Percentiles rank a stretch among this genome's conserved stretches.
Evolutionary conservation across 2,888 invertebrate genomes (phyloP).

Genomic region (Melinaea marsaeus): DNA sequence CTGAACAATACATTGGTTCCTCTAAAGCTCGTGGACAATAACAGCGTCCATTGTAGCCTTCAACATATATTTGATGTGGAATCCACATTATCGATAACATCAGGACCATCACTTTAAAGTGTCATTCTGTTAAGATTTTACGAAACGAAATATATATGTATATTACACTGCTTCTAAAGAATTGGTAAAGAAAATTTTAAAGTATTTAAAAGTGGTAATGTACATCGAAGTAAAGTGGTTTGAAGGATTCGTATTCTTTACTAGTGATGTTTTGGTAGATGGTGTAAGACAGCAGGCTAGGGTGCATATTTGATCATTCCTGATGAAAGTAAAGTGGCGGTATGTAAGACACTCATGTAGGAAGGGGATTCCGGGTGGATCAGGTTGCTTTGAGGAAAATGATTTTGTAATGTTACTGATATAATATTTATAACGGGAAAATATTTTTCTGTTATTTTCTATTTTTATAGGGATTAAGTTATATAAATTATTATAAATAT

Average conservation of each 20-base stretch:
- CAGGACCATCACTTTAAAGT: conserved; percentile 47
- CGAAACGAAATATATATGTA: neutral
- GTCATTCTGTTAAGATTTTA: conserved; percentile 13
- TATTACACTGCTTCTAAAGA: conserved; percentile 36
- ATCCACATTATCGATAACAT: conserved; percentile 66
- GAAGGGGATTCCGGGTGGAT: conserved; percentile 31
- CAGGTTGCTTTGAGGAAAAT: conserved; percentile 34
- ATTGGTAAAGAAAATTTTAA: neutral
- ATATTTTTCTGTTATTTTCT: conserved; percentile 9
- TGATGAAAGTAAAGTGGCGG: conserved; percentile 43
- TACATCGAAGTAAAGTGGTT: conserved; percentile 6
- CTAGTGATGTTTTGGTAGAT: conserved; percentile 45
- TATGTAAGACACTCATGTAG: conserved; percentile 34
- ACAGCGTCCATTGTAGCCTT: too few relatives aligned
- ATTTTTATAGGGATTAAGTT: conserved; percentile 3
- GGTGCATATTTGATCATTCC: conserved; percentile 72
- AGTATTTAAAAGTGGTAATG: conserved; percentile 17
- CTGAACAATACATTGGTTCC: too few relatives aligned
- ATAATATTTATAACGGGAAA: conserved; percentile 15
- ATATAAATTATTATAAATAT: too few relatives aligned
- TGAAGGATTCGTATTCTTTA: neutral
- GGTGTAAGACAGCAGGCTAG: conserved; percentile 58
- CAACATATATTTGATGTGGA: conserved; percentile 35
- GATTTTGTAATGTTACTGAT: conserved; percentile 28
- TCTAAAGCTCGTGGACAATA: too few relatives aligned